Evolutionary conservation across 1,140 invertebrate genomes (phyloP), one percentile per base, ranked within the genome.

Genomic region (Holcopasites calliopsidis): DNA sequence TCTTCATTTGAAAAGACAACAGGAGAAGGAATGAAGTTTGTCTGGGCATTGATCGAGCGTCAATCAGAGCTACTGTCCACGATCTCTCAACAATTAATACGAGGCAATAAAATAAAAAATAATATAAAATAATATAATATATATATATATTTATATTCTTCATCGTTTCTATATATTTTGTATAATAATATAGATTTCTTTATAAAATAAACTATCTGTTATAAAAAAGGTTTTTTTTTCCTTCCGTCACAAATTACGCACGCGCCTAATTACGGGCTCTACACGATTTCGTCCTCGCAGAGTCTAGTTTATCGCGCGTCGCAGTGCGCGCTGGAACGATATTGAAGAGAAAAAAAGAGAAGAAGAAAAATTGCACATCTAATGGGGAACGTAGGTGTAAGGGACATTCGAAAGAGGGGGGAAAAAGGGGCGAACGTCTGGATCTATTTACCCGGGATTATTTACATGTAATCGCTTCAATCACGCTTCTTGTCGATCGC

Each of bases 121-220:
- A 87, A 85, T 86, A 87, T 86, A 88, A 87, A 86, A 87, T 79
- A 71, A 77, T 33, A 81, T 79, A 83, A 79, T 71, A 60, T 73
- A 72, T 73, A 68, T 75, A 80, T 83, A 72, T 73, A 76, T 79
- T 28, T 65, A 76, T 42, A 26, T 69, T 55, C n/a, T 54, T 61
- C 54, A 79, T 90, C 85, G 72, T 79, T 86, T 87, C 79, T 87
- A 85, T 85, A 77, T 86, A 85, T 88, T 66, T 79, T 82, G 80
- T 88, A 88, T 81, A 88, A 80, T 80, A 85, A 85, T 87, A 90
- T 89, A 88, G 79, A 85, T 89, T 85, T 87, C 81, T 90, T 86
- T 87, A 87, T 88, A 90, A 90, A 89, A 90, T 88, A 89, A 87
- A 88, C 83, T 85, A 86, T 88, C 79, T 89, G 86, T 88, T 78